Base-by-base conservation (phyloP, 2,888 invertebrate species). In the Eupelmus urozonus region DNA sequence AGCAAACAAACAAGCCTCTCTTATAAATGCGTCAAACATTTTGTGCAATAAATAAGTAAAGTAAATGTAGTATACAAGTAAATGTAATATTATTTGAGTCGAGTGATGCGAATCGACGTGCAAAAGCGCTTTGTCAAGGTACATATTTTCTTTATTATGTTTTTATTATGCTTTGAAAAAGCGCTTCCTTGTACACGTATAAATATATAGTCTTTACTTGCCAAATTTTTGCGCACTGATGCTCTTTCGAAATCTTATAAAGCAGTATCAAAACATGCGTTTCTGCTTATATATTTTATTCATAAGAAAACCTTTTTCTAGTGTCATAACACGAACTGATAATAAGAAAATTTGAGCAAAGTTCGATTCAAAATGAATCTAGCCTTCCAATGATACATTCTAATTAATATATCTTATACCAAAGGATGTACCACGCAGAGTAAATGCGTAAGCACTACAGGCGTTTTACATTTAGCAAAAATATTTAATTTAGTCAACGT, bases 31-130 rank as follows among this genome's bases (percentile, higher is more conserved):
- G 59, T 79, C 27, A 40, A 65, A 66, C 27, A 65, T 55, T 18
- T 59, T 73, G 79, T 80, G 73, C 79, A 80, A 80, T 80, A 79
- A 75, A 42, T 69, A 74, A 62, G 40, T 76, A 51, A 59, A 63
- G 53, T 42, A 62, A 55, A 65, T 53, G 27, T 45, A 59, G 42
- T 55, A 45, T 4, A 34, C 27, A 77, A 59, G 29, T 60, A 29
- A 34, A 18, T 34, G 16, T 62, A 67, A 71, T 49, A 49, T 66
- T 62, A 72, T 11, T 20, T 40, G 34, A 76, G n/a, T 65, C 20
- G 60, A 75, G 59, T 62, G 57, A 69, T 57, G 27, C 40, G 51
- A 63, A 73, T 57, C 16, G 55, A 55, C n/a, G 62, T n/a, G 20
- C 16, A 18, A 11, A 72, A 57, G 27, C 67, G 49, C 20, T 57